Base-by-base conservation (phyloP, 2,113 vertebrate species). In the Charina bottae region DNA sequence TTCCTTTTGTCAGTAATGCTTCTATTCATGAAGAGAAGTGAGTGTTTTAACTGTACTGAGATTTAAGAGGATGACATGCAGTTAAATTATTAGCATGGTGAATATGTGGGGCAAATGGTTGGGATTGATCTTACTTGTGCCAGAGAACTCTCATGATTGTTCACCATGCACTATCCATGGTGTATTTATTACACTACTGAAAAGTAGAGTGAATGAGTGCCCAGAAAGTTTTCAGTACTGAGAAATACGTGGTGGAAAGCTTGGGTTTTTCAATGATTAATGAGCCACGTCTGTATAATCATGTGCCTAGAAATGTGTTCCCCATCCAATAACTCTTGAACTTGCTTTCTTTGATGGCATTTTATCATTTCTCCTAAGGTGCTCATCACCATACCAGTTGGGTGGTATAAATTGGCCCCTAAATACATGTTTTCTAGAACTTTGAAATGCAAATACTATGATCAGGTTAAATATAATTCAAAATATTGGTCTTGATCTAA, bases 1-100 rank as follows among this genome's bases (percentile, higher is more conserved):
- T 99, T 92, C 98, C 98, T 0, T 99, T 99, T 94, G 94, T 95
- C 95, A 89, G 58, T 26, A 93, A 89, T 89, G 91, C 96, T 1
- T 92, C 95, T 23, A 92, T 42, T 2, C 96, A 42, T 26, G 97
- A 95, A 93, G 97, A 97, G 78, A 97, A 96, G 98, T 98, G 93
- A 97, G 98, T 97, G 3, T 87, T 62, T 2, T 8, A 23, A 91
- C 33, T 72, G 13, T 53, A 26, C 13, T 53, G 64, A 46, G 58
- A 85, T 89, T 84, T 88, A 92, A 78, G 56, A 59, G 11, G 17
- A 55, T 9, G 6, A 21, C 21, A 28, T 64, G 46, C 13, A 62
- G 5, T 37, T 23, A 92, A 62, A 37, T 11, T 24, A 46, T 15
- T 89, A 46, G 28, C 56, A 84, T 84, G 72, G 42, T 59, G 19